Conservation (phyloP, 2,113 vertebrate species). For the Eptesicus fuscus region DNA sequence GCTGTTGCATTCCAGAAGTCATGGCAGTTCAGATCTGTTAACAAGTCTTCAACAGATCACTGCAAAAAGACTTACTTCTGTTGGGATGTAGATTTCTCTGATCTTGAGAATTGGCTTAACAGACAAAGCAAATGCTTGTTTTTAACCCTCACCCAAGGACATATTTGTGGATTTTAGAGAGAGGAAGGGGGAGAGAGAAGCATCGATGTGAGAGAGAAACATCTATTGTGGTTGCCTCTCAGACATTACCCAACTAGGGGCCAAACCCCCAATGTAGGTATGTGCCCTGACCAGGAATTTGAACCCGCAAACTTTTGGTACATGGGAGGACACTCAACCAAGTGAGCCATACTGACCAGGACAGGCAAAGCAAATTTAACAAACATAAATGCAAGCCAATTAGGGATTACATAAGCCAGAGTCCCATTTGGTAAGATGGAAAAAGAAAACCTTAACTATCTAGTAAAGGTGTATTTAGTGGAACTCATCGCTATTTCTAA, state of each 20-base stretch:
- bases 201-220: not conserved
- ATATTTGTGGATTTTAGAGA: not conserved
- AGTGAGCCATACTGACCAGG: not conserved
- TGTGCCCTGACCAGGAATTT: not conserved
- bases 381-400: not conserved
- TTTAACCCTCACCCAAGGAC: not conserved
- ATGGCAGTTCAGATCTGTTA: not conserved
- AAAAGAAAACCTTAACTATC: not conserved
- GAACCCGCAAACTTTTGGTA: not conserved
- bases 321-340: not conserved
- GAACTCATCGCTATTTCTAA: slow-evolving; percentile 23
- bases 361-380: not conserved
- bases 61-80: not conserved
- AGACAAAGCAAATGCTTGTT: not conserved
- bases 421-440: not conserved
- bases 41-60: not conserved
- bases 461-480: not conserved
- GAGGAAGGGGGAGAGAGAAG: not conserved
- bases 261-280: not conserved
- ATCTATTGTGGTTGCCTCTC: not conserved
- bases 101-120: not conserved
- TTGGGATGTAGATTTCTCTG: not conserved
- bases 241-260: not conserved
- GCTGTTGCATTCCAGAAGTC: not conserved
- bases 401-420: not conserved